phyloP scores from a whole-genome alignment of 2,113 vertebrate genomes.

The Heterotis niloticus region DNA sequence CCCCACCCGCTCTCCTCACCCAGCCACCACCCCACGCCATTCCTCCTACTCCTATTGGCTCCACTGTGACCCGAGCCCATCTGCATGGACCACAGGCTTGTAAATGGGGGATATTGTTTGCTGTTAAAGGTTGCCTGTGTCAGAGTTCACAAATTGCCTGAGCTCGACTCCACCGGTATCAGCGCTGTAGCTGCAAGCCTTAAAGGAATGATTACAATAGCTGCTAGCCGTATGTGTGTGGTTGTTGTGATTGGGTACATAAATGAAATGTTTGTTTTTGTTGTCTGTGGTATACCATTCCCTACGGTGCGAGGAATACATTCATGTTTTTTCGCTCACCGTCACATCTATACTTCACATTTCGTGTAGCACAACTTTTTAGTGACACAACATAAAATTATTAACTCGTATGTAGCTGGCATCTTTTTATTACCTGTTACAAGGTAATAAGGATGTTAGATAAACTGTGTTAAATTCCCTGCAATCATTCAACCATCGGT shows the following conservation, averaged over 20 bases:
- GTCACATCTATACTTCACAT: too few relatives aligned
- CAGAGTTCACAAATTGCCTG: constrained; percentile 99
- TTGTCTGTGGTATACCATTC: background rate
- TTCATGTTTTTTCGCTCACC: too few relatives aligned
- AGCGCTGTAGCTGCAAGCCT: constrained; percentile 66
- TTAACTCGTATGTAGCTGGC: too few relatives aligned
- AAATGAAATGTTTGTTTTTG: constrained; percentile 11
- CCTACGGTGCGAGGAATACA: too few relatives aligned
- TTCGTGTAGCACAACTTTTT: too few relatives aligned
- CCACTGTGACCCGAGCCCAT: constrained; percentile 65
- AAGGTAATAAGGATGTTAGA: too few relatives aligned
- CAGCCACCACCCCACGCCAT: constrained; percentile 64
- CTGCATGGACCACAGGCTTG: constrained; percentile 76
- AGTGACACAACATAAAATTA: too few relatives aligned
- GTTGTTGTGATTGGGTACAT: background rate
- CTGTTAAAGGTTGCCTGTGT: constrained; percentile 87
- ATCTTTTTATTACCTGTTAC: too few relatives aligned
- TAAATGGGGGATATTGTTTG: constrained; percentile 78
- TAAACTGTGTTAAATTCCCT: too few relatives aligned
- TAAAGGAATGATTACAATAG: constrained; percentile 70
- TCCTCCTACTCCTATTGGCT: constrained; percentile 60
- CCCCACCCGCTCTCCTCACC: constrained; percentile 46
- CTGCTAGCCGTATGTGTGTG: constrained; percentile 7
- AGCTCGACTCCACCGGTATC: constrained; percentile 62
- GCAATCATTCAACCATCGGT: too few relatives aligned